Percentiles rank a stretch among this genome's conserved stretches.
Evolutionary conservation across 2,797 vertebrate genomes (phyloP).

Genomic region (Potorous gilbertii): DNA sequence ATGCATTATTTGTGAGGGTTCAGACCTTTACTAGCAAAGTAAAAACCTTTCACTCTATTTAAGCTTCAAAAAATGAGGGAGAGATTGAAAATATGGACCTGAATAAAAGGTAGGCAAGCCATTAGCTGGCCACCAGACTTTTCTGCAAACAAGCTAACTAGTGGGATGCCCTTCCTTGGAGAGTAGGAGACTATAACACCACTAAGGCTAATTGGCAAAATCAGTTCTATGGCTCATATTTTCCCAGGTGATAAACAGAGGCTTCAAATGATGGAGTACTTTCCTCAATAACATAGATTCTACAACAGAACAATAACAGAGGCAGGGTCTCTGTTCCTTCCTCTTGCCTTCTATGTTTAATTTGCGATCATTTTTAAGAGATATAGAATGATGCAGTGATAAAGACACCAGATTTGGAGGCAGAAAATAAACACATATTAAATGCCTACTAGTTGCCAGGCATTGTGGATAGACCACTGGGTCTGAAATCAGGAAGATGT

Average conservation of each 20-base stretch:
- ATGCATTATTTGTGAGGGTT: constrained; percentile 53
- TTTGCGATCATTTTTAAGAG: constrained; percentile 46
- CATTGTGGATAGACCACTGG: neutral
- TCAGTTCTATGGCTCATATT: constrained; percentile 16
- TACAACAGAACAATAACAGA: constrained; percentile 26
- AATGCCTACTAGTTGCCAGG: neutral
- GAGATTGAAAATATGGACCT: constrained; percentile 42
- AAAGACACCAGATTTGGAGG: neutral
- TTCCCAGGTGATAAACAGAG: constrained; percentile 40
- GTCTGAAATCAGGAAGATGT: neutral
- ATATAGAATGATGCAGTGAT: no score
- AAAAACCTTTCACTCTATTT: constrained; percentile 62
- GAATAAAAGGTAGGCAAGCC: constrained; percentile 42
- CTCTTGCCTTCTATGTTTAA: constrained; percentile 5
- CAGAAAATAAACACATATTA: neutral
- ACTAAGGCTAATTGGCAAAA: constrained; percentile 29
- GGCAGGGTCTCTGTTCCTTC: neutral
- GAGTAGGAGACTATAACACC: constrained; percentile 2
- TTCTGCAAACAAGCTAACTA: constrained; percentile 21
- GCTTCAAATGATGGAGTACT: neutral
- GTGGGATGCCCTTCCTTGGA: neutral
- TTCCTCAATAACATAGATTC: neutral
- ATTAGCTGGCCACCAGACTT: constrained; percentile 16
- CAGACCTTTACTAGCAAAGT: constrained; percentile 40
- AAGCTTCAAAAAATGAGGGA: constrained; percentile 29